Conservation (phyloP, 2,888 invertebrate species). For the Yponomeuta cagnagella region DNA sequence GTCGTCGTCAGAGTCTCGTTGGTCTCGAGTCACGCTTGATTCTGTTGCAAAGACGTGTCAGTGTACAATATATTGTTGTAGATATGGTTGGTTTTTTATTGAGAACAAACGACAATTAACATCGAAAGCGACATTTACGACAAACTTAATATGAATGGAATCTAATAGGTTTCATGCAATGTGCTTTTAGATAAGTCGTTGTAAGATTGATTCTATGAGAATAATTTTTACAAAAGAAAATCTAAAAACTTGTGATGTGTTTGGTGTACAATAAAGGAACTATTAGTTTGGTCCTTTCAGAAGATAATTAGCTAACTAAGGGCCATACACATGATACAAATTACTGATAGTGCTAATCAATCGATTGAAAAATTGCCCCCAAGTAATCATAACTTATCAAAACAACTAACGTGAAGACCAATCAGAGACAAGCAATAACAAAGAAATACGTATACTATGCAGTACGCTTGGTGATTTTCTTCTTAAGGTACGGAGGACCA, state of each 20-base stretch:
- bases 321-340: too few species aligned
- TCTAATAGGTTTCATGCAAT: not conserved
- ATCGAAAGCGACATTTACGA: constrained; percentile 7
- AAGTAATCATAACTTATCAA: too few species aligned
- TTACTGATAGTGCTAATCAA: too few species aligned
- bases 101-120: constrained; percentile 4
- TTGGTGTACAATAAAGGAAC: not conserved
- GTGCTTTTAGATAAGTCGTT: not conserved
- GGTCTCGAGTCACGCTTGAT: constrained; percentile 74
- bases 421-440: not conserved
- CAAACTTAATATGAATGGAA: not conserved
- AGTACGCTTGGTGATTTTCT: not conserved
- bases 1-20: constrained; percentile 76
- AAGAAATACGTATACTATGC: not conserved
- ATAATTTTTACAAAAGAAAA: not conserved
- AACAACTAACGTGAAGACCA: not conserved
- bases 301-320: not conserved
- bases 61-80: not conserved
- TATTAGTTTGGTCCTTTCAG: not conserved
- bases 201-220: not conserved
- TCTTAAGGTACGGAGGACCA: not conserved
- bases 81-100: not conserved
- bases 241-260: not conserved
- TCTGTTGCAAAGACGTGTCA: constrained; percentile 41
- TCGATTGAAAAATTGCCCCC: too few species aligned